Percentiles rank a stretch among this genome's conserved stretches.
Conservation (phyloP, 2,888 invertebrate genomes). For the Polymixis flavicincta region DNA sequence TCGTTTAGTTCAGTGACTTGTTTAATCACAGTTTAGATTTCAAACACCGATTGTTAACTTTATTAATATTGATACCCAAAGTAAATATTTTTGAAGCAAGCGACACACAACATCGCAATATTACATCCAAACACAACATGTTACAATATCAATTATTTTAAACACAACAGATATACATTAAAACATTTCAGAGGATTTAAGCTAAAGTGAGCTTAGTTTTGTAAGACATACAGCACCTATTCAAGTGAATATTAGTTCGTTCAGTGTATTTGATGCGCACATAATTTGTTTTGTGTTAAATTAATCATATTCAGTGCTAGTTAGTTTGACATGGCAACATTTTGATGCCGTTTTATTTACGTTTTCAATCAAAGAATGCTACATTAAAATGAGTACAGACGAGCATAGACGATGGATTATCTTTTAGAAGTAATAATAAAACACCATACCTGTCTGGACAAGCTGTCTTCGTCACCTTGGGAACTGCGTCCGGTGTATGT, state of each 20-base stretch:
- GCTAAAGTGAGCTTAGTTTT: conserved; percentile 42
- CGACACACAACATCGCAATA: conserved; percentile 39
- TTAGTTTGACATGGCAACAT: conserved; percentile 15
- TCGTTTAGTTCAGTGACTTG: neutral
- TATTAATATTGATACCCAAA: neutral
- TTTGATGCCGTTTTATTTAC: neutral
- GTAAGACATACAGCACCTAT: conserved; percentile 42
- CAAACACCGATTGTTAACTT: neutral
- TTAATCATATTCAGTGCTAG: conserved; percentile 10
- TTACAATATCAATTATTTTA: conserved; percentile 27
- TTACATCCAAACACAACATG: conserved; percentile 47
- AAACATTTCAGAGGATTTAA: conserved; percentile 13
- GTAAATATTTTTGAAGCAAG: conserved; percentile 32
- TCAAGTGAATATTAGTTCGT: conserved; percentile 38
- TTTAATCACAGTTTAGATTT: neutral
- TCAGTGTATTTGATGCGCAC: conserved; percentile 31
- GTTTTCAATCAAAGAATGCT: neutral
- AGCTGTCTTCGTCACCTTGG: conserved; percentile 91
- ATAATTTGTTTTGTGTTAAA: conserved; percentile 16
- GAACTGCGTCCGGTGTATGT: conserved; percentile 89
- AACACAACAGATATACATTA: conserved; percentile 13
- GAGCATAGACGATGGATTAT: neutral
- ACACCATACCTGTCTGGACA: conserved; percentile 87
- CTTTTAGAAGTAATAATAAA: conserved; percentile 1
- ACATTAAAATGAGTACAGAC: neutral